Evolutionary conservation across 37 sponge, comb jelly and placozoan species (phyloP), one percentile per base, ranked within the genome.

Genomic region (Tethya wilhelma): DNA sequence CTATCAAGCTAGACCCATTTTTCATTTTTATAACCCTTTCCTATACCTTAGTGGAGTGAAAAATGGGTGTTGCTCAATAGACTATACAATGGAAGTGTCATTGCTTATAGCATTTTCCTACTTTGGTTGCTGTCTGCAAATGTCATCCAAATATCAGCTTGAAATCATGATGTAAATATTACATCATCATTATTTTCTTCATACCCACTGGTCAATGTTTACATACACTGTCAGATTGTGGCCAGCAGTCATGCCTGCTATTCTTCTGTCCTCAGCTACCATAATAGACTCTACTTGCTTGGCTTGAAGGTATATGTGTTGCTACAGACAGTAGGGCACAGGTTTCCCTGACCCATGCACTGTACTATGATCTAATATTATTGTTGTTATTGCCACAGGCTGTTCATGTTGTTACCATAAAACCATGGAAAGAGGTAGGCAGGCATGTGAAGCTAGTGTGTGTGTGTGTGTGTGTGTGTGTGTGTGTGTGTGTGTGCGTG

Each of bases 351-450:
- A 9, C 11, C 38, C 39, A 32, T 42, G 28, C 34, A 62, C 38
- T 0, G 7, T 59, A 29, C n/a, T 62, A 34, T 62, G 64, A 4
- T 30, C 22, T 41, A 31, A 64, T 37, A 40, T 59, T n/a, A n/a
- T n/a, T n/a, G n/a, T n/a, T 37, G 14, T 20, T 71, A 20, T 37
- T 72, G 12, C 3, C 19, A 2, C 57, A 90, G 77, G 68, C 86
- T 14, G 79, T 94, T 22, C 86, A 91, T 65, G 55, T 81, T 7
- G 73, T 94, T 23, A 84, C 66, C 55, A 78, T 94, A 37, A 81
- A 87, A 57, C 58, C 88, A 44, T 94, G 95, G 95, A 87, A 91
- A 59, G 86, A 82, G 89, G 94, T 93, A 30, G 2, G 67, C 42
- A 38, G 14, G 14, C 55, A 49, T 49, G 55, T 17, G 17, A 19